Evolutionary conservation across 2,888 invertebrate species (phyloP).

Genomic region (Lumbricus terrestris): DNA sequence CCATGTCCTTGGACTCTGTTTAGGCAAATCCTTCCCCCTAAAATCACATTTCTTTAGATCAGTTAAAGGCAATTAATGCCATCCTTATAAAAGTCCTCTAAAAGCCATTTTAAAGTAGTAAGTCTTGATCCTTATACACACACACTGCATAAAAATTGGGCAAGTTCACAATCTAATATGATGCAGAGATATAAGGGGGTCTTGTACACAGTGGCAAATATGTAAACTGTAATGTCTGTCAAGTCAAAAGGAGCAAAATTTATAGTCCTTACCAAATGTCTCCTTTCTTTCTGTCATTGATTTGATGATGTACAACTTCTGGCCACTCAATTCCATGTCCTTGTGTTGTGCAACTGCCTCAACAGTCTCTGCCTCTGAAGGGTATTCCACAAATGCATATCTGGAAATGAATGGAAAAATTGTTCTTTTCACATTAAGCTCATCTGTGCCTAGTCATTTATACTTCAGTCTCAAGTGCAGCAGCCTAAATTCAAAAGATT

Average conservation of each 20-base stretch:
- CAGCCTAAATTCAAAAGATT: background rate
- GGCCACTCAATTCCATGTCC: slow-evolving; percentile 7
- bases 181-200: too few relatives aligned
- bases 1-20: background rate
- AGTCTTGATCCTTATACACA: background rate
- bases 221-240: too few relatives aligned
- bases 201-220: too few relatives aligned
- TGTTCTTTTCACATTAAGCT: background rate
- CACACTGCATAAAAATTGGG: too few relatives aligned
- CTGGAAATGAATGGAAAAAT: slow-evolving; percentile 19
- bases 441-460: background rate
- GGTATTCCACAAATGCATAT: slow-evolving; percentile 31
- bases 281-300: slow-evolving; percentile 29
- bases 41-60: background rate
- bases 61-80: background rate
- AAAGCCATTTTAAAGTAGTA: background rate
- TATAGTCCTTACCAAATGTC: slow-evolving; percentile 22
- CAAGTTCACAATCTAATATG: too few relatives aligned
- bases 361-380: slow-evolving; percentile 17
- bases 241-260: background rate
- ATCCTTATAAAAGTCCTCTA: background rate
- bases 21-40: too few relatives aligned
- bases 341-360: slow-evolving; percentile 23
- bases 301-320: slow-evolving; percentile 26
- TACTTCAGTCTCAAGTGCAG: background rate